phyloP scores from a whole-genome alignment of 2,113 vertebrate species.

The Spilogale gracilis region DNA sequence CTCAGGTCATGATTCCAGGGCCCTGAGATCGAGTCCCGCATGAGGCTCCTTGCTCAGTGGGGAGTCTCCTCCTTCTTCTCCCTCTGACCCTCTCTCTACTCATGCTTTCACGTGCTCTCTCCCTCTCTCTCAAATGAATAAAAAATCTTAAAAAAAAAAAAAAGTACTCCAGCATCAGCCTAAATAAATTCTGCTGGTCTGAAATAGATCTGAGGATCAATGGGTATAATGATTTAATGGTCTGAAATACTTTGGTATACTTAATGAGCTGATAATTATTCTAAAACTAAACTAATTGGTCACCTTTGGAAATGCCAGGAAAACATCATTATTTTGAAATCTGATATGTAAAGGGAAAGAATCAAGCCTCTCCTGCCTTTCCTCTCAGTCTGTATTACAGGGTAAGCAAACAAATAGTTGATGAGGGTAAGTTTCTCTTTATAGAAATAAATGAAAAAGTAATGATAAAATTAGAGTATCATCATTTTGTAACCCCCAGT shows the following conservation, averaged over 20 bases:
- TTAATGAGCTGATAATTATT: neutral
- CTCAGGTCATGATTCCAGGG: neutral
- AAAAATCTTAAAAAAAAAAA: neutral
- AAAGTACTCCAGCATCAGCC: neutral
- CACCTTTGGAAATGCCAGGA: neutral
- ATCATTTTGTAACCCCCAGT: neutral
- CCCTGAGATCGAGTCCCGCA: neutral
- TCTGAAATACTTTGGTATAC: neutral
- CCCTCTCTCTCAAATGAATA: neutral
- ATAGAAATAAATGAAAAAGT: neutral
- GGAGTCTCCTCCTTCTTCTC: neutral
- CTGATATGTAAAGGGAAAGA: neutral
- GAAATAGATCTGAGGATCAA: neutral
- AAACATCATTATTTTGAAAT: conserved; percentile 15
- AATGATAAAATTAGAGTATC: neutral
- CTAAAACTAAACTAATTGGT: conserved; percentile 23
- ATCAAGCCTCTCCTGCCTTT: neutral
- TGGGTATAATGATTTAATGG: neutral
- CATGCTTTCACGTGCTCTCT: neutral
- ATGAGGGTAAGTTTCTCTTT: neutral
- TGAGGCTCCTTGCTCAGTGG: neutral
- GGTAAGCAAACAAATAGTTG: neutral
- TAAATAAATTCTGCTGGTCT: neutral
- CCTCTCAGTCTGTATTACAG: neutral
- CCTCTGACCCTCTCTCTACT: neutral